Percentiles rank a stretch among this genome's conserved stretches.
These are phyloP conservation scores for Pachycephala philippinensis DNA, from an alignment of 2,113 vertebrate genomes.

Conservation along the genomic window DNA sequence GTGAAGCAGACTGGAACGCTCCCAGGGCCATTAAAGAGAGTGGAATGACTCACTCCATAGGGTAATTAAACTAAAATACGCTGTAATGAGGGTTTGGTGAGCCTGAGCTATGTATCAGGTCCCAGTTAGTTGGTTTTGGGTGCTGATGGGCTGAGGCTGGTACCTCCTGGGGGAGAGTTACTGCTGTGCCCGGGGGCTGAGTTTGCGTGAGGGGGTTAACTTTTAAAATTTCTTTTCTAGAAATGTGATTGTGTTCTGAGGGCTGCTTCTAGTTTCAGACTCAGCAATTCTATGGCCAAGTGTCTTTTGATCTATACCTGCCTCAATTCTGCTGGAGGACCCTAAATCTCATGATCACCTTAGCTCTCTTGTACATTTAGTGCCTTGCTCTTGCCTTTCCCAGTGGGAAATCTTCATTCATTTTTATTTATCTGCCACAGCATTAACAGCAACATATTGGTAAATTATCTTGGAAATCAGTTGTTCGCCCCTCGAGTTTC, in stretches of 20 bases:
- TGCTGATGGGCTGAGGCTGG: neutral
- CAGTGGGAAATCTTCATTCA: neutral
- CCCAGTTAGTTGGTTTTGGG: neutral
- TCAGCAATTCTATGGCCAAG: neutral
- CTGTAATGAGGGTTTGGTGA: neutral
- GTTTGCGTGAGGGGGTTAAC: neutral
- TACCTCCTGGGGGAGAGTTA: neutral
- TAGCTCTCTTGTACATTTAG: neutral
- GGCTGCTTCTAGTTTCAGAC: neutral
- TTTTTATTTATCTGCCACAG: neutral
- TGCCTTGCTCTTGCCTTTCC: neutral
- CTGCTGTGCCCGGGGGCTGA: neutral
- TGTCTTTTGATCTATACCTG: neutral
- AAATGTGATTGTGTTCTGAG: neutral
- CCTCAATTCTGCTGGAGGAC: neutral
- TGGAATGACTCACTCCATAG: neutral
- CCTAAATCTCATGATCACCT: neutral
- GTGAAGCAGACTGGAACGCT: neutral
- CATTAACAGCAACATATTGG: neutral
- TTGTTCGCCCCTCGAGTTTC: rapidly evolving
- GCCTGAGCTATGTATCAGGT: neutral
- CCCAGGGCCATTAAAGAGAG: neutral
- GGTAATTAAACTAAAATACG: neutral
- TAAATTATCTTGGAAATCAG: neutral
- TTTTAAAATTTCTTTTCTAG: neutral